Conservation (phyloP, 2,888 invertebrate genomes). For the Diogma glabrata region DNA sequence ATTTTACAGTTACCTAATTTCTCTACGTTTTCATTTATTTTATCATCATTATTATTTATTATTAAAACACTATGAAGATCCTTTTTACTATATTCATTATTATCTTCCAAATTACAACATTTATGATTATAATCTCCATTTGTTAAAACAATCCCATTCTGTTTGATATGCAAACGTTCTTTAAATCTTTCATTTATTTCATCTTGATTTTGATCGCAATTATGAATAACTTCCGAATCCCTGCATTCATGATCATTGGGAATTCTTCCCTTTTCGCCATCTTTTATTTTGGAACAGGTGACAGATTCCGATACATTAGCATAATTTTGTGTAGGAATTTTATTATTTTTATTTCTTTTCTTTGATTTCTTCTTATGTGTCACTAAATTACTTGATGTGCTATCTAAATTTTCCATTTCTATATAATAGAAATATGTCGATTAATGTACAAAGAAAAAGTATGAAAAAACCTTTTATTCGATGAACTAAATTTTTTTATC, state of each 20-base stretch:
- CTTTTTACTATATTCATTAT: no score
- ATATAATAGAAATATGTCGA: no score
- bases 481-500: no score
- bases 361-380: conserved; percentile 1
- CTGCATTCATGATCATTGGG: not conserved
- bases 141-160: conserved; percentile 17
- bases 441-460: no score
- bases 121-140: conserved; percentile 7
- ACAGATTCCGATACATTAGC: conserved; percentile 4
- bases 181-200: conserved; percentile 12
- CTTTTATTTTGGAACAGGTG: conserved; percentile 6
- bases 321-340: not conserved
- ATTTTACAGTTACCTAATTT: conserved; percentile 1
- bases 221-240: not conserved
- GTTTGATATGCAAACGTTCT: conserved; percentile 13
- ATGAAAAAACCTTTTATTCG: no score
- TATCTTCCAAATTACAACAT: not conserved
- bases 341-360: conserved; percentile 8
- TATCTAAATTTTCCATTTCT: conserved; percentile 6
- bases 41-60: conserved; percentile 4
- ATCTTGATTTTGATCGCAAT: not conserved
- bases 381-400: not conserved
- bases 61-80: not conserved
- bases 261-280: conserved; percentile 4
- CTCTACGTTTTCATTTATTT: conserved; percentile 1